Conservation (phyloP, 2,888 invertebrate species). For the Myopa tessellatipennis region DNA sequence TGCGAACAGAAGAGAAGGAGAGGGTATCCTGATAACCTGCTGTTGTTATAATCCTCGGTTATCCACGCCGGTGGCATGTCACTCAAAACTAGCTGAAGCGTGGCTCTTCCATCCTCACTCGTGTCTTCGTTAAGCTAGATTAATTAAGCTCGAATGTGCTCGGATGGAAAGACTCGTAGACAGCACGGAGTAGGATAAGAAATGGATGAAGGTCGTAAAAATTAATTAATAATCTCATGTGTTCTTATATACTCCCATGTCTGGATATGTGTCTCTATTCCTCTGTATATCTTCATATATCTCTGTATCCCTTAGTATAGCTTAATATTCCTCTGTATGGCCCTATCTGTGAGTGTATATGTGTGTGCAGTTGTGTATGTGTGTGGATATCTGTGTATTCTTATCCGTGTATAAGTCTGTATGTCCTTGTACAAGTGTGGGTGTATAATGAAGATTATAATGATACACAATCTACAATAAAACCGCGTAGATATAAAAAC, state of each 20-base stretch:
- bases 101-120: not conserved
- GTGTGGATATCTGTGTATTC: not conserved
- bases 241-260: no score
- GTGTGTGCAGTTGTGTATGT: not conserved
- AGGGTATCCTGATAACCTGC: no score
- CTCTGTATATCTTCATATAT: no score
- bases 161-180: not conserved
- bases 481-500: not conserved
- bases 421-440: not conserved
- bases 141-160: not conserved
- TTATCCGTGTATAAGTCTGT: not conserved
- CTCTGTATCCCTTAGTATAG: no score
- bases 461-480: not conserved
- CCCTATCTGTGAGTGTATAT: not conserved
- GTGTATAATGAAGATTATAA: no score
- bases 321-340: not conserved
- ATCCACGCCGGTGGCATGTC: not conserved
- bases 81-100: not conserved
- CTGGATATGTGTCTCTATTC: no score
- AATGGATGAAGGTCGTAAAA: conserved; percentile 19
- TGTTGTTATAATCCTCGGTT: not conserved
- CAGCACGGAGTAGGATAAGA: not conserved
- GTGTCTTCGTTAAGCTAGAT: not conserved
- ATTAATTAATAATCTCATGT: conserved; percentile 38
- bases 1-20: not conserved